Percentiles rank a stretch among this genome's conserved stretches.
These are phyloP conservation scores for Eubasilissa splendida DNA, from an alignment of 2,888 invertebrate species.

Conservation along the genomic window DNA sequence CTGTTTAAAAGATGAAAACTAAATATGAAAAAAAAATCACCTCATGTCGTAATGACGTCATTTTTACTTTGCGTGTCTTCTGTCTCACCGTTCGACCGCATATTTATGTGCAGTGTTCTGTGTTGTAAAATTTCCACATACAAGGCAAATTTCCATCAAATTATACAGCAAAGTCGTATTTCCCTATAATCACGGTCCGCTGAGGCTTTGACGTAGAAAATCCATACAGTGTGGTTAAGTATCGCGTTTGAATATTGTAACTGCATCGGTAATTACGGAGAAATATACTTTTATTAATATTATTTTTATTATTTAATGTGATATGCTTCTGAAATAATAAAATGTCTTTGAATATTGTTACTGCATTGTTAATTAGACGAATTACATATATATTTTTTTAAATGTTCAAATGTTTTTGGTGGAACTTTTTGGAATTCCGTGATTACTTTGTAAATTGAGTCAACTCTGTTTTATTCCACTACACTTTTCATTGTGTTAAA, in stretches of 20 bases:
- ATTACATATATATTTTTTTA: no score
- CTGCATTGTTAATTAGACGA: no score
- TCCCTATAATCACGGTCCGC: constrained; percentile 29
- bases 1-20: no score
- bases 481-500: no score
- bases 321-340: neutral
- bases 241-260: no score
- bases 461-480: no score
- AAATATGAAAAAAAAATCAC: no score
- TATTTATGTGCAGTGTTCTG: constrained; percentile 21
- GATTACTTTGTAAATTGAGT: no score
- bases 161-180: constrained; percentile 16
- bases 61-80: constrained; percentile 9
- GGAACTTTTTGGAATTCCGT: no score
- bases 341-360: no score
- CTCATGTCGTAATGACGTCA: no score
- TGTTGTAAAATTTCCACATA: constrained; percentile 28
- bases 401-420: no score
- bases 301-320: neutral
- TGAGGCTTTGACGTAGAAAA: constrained; percentile 9
- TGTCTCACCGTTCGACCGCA: constrained; percentile 16
- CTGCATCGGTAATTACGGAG: neutral
- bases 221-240: neutral
- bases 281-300: neutral
- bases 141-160: constrained; percentile 30